Conservation (phyloP, 2,113 vertebrate genomes). For the Lynx canadensis region DNA sequence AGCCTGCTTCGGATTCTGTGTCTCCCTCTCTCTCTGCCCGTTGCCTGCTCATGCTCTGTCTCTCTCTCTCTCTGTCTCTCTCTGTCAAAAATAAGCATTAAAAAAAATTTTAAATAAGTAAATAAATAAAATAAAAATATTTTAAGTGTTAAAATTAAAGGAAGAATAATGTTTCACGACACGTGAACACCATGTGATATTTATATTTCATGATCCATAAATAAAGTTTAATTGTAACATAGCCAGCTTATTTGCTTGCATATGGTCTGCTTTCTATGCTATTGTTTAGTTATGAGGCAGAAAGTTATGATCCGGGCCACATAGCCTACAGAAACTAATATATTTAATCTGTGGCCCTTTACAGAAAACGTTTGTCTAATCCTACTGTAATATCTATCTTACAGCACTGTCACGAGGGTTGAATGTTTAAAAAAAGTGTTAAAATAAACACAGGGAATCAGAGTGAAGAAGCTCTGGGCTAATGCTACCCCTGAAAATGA, state of each 20-base stretch:
- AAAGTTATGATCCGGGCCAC: not conserved
- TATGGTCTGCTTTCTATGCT: not conserved
- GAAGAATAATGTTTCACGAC: constrained; percentile 9
- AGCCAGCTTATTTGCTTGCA: not conserved
- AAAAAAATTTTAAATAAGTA: no score
- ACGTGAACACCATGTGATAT: constrained; percentile 3
- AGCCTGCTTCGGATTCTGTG: no score
- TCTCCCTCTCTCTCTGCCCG: no score
- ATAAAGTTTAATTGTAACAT: constrained; percentile 46
- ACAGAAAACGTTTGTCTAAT: not conserved
- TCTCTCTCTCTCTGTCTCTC: no score
- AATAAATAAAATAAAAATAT: not conserved
- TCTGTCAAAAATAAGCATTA: no score
- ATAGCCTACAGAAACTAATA: not conserved
- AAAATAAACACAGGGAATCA: not conserved
- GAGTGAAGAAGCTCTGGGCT: not conserved
- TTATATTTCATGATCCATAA: constrained; percentile 37
- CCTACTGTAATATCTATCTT: not conserved
- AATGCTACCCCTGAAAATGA: not conserved
- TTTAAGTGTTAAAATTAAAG: constrained; percentile 23
- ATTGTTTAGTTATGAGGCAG: not conserved
- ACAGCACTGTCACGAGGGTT: not conserved
- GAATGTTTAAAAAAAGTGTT: not conserved
- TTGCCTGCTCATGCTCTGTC: no score
- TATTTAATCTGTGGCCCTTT: not conserved